phyloP scores from a whole-genome alignment of 2,113 vertebrate species.

The Leuciscus idus region DNA sequence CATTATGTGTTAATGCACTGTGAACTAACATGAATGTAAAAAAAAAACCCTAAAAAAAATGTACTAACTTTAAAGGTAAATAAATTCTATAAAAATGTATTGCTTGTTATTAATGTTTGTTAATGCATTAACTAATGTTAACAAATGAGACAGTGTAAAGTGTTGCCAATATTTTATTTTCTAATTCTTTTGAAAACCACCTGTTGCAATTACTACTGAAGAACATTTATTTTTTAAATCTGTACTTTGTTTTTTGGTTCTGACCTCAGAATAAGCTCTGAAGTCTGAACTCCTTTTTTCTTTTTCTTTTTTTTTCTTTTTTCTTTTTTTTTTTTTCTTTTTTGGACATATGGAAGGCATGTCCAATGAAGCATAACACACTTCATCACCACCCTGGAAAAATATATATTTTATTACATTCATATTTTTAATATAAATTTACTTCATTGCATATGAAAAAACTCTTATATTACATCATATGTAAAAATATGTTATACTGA shows the following conservation, averaged over 20 bases:
- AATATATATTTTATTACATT: neutral
- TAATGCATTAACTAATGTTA: no score
- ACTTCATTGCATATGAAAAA: no score
- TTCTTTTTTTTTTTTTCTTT: no score
- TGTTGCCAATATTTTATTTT: no score
- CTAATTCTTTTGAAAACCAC: neutral
- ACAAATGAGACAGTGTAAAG: no score
- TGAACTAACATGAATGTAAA: no score
- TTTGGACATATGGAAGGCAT: neutral
- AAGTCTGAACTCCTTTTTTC: neutral
- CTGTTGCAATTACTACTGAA: neutral
- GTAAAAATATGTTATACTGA: neutral
- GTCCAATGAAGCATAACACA: neutral
- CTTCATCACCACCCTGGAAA: conserved; percentile 8
- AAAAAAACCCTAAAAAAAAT: no score
- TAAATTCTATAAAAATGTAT: no score
- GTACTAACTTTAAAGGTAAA: no score
- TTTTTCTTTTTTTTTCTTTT: neutral
- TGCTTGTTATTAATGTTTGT: no score
- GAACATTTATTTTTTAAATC: neutral
- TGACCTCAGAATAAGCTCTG: conserved; percentile 7
- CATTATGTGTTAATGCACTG: no score
- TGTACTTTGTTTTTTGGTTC: neutral
- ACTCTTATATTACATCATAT: neutral
- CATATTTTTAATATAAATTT: no score